Evolutionary conservation across 2,888 invertebrate species (phyloP), one percentile per base, ranked within the genome.

Genomic region (Kryphioiulus occultus): DNA sequence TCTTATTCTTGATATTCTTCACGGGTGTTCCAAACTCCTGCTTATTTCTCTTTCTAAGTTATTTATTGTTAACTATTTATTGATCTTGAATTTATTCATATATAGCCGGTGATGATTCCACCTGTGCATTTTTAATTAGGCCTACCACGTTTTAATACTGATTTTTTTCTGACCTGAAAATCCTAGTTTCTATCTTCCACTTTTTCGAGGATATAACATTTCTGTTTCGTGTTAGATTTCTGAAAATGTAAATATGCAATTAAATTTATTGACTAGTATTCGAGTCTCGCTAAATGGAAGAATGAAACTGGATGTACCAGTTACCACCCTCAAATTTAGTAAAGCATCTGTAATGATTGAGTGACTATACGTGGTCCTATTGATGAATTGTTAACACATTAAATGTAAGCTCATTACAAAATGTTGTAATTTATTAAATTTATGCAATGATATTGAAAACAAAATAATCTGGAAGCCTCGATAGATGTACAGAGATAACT

Each of bases 381-480:
- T 68, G 53, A 68, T 68, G 26, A 68, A 22, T 7, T 68, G 68
- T 68, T 22, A 4, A 68, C 26, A 26, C 10, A 22, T 26, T 4
- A 26, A 68, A 26, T 68, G 68, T 68, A 68, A 22, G 12, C 68
- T 68, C 68, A 22, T 68, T 68, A 68, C 22, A 26, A 22, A 68
- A 68, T 68, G 68, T 68, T 68, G 68, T 68, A 68, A 26, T 26
- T 68, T 68, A 68, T 68, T 68, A 68, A 68, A 68, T 68, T 68
- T 68, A 26, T 68, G 68, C 22, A 68, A 68, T 12, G 22, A 68
- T 9, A 26, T 7, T 68, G 53, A 53, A 53, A 53, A 5, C n/a
- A 0, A 53, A 53, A 53, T n/a, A n/a, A 35, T 35, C 35, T 4
- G 7, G 35, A 35, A 7, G 35, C 35, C 35, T 35, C 35, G 7